phyloP scores from a whole-genome alignment of 2,113 vertebrate species.

The Phrynosoma platyrhinos region DNA sequence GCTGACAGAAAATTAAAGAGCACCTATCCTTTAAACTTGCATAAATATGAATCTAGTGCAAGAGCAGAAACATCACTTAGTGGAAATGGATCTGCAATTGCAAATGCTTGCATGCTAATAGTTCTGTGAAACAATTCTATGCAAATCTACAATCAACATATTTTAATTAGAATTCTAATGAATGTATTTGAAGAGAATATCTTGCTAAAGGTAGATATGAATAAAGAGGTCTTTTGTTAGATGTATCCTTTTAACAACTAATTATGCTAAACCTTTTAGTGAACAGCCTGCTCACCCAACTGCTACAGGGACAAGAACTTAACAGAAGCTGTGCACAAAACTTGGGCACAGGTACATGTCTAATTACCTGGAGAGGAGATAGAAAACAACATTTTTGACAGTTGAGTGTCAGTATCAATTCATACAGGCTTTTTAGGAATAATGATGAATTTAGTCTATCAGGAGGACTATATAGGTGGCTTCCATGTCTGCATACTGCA shows the following conservation, averaged over 20 bases:
- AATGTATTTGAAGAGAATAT: neutral
- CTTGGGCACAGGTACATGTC: neutral
- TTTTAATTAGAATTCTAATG: neutral
- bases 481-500: neutral
- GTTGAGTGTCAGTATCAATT: neutral
- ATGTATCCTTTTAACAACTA: neutral
- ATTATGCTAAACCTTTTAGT: neutral
- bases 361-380: neutral
- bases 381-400: neutral
- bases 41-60: neutral
- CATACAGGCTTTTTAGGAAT: neutral
- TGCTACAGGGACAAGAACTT: neutral
- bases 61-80: neutral
- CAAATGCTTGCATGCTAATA: neutral
- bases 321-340: neutral
- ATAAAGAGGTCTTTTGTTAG: neutral
- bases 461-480: neutral
- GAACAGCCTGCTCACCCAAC: slow-evolving; percentile 10
- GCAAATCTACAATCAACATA: neutral
- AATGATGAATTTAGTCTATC: neutral
- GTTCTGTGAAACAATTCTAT: neutral
- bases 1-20: neutral
- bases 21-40: too few species aligned
- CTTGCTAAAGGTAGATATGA: too few species aligned
- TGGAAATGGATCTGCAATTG: neutral